Base-by-base conservation (phyloP, 2,888 invertebrate genomes). In the Drepanosiphum platanoidis region DNA sequence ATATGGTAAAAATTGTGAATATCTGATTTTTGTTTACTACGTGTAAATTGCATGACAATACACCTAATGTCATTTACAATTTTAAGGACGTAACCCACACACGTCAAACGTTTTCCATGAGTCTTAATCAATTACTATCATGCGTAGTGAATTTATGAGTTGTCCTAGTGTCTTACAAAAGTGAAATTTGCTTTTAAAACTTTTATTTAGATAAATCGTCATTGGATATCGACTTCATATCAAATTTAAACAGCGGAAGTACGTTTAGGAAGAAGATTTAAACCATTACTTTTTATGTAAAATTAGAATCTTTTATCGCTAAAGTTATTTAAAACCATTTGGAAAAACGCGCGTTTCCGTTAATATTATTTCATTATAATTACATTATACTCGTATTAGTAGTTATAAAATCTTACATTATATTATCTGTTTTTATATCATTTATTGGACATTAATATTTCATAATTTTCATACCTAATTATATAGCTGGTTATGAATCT, bases 321-420 rank as follows among this genome's bases (percentile, higher is more conserved):
- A 30, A 58, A 72, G 64, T 72, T 42, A 82, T 72, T 72, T 58
- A 58, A 74, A 82, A 58, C 64, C n/a, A 61, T 82, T 30, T 42
- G 30, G 9, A 27, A 27, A 61, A 82, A 82, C 27, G 39, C 9
- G 61, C 72, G 27, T 15, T 27, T 27, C 30, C 3, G 18, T 75
- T 32, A n/a, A 18, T 22, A 61, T 61, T 18, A 27, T 81, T 81
- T 70, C 36, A 46, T 71, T 81, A 71, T 30, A 36, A 30, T 5
- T 42, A 39, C 66, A 42, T 46, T 66, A 32, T 15, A 64, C 39
- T 22, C 39, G 39, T 78, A n/a, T n/a, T n/a, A n/a, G n/a, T n/a
- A n/a, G n/a, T n/a, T n/a, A n/a, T n/a, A n/a, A n/a, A n/a, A n/a
- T n/a, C n/a, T n/a, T n/a, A n/a, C n/a, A n/a, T n/a, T n/a, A n/a